Conservation (phyloP, 1,140 invertebrate species). For the Orussus abietinus region DNA sequence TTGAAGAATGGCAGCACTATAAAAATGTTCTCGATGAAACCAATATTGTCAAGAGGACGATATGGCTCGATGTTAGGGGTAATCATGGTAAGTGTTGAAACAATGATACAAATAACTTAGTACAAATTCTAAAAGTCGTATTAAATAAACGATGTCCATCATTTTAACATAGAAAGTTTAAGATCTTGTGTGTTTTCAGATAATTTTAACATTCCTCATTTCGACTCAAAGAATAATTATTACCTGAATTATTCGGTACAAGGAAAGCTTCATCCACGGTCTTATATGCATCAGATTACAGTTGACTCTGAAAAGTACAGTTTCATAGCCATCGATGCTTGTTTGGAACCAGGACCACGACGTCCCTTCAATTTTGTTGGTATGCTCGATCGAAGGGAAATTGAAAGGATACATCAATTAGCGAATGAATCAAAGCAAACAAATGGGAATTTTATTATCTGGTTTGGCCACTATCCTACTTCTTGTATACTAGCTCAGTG, state of each 20-base stretch:
- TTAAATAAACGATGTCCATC: conserved; percentile 2
- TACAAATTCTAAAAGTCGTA: conserved; percentile 8
- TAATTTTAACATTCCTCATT: conserved; percentile 79
- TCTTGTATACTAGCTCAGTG: conserved; percentile 73
- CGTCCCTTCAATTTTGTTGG: conserved; percentile 94
- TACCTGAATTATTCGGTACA: conserved; percentile 80
- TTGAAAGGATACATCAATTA: conserved; percentile 54
- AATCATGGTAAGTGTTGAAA: conserved; percentile 76
- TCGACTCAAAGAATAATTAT: conserved; percentile 70
- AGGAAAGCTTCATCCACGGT: conserved; percentile 65
- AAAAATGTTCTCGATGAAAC: conserved; percentile 66
- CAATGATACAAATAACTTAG: not conserved
- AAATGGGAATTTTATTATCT: conserved; percentile 64
- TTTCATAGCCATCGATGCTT: conserved; percentile 87
- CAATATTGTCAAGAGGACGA: conserved; percentile 64
- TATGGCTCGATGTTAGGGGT: conserved; percentile 89
- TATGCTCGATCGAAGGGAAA: conserved; percentile 61
- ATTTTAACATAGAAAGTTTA: conserved; percentile 12
- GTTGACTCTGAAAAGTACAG: conserved; percentile 61
- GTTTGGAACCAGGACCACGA: conserved; percentile 77
- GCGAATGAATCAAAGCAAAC: conserved; percentile 47
- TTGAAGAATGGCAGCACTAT: conserved; percentile 84
- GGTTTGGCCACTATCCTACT: conserved; percentile 93
- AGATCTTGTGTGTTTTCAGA: conserved; percentile 63
- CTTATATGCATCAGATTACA: conserved; percentile 70